Evolutionary conservation across 2,888 invertebrate species (phyloP).

Genomic region (Muschampia plurimacula): DNA sequence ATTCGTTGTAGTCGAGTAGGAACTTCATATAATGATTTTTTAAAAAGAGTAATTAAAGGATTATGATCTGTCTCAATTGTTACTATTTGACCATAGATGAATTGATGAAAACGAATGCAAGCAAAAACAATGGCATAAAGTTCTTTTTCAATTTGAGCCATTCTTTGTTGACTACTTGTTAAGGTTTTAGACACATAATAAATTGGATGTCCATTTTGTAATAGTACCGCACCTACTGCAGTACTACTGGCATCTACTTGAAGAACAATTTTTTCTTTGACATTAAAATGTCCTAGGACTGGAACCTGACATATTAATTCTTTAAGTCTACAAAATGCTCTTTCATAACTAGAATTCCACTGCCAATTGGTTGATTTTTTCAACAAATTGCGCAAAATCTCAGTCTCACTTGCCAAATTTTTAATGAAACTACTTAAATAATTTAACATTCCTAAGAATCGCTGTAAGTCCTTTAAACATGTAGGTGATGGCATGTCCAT

Average conservation of each 20-base stretch:
- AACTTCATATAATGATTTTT: constrained; percentile 44
- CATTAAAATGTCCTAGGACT: constrained; percentile 40
- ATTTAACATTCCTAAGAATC: constrained; percentile 14
- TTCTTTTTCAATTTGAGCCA: constrained; percentile 46
- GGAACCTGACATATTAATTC: constrained; percentile 38
- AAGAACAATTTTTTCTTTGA: constrained; percentile 33
- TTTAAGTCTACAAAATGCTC: not conserved
- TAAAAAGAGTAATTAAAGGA: constrained; percentile 44
- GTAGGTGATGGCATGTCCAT: constrained; percentile 6
- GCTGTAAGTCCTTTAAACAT: constrained; percentile 9
- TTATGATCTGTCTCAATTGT: constrained; percentile 44
- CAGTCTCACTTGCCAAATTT: not conserved
- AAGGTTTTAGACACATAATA: constrained; percentile 16
- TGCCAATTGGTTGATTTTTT: constrained; percentile 13
- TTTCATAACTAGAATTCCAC: constrained; percentile 10
- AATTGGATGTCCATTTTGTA: constrained; percentile 12
- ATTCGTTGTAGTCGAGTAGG: constrained; percentile 27
- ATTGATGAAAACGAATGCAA: constrained; percentile 42
- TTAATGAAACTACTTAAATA: constrained; percentile 12
- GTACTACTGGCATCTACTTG: constrained; percentile 5
- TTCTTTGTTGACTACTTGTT: constrained; percentile 5
- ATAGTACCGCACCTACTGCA: not conserved
- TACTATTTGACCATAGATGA: constrained; percentile 40
- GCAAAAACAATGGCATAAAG: constrained; percentile 46
- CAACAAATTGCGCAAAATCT: not conserved